Percentiles rank a stretch among this genome's conserved stretches.
Conservation (phyloP, 2,888 invertebrate species). For the Xylota sylvarum region DNA sequence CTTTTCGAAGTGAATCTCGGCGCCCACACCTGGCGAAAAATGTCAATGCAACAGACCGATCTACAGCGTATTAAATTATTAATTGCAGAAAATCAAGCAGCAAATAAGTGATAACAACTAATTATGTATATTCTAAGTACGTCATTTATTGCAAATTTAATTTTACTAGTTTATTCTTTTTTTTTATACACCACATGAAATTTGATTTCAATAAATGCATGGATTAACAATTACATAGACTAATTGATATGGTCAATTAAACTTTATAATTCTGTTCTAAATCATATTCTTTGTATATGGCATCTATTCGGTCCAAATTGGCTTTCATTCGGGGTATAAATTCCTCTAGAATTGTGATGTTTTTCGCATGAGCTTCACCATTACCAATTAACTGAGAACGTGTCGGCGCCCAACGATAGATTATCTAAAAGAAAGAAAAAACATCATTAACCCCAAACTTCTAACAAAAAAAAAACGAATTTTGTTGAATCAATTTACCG, state of each 20-base stretch:
- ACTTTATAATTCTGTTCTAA: conserved; percentile 85
- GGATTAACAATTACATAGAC: conserved; percentile 32
- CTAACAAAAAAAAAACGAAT: not conserved
- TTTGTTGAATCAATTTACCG: conserved; percentile 86
- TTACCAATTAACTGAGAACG: conserved; percentile 86
- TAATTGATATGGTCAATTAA: conserved; percentile 77
- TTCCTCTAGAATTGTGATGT: conserved; percentile 84
- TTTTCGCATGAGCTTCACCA: conserved; percentile 83
- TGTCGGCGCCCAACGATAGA: conserved; percentile 88
- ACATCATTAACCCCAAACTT: not conserved
- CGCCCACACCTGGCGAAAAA: conserved; percentile 78
- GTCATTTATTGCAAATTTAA: conserved; percentile 51
- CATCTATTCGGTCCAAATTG: conserved; percentile 87
- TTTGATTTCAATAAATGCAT: conserved; percentile 66
- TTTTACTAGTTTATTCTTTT: conserved; percentile 36
- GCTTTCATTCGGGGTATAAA: conserved; percentile 86
- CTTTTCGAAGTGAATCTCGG: conserved; percentile 79
- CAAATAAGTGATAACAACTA: conserved; percentile 41
- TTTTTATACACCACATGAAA: conserved; percentile 51
- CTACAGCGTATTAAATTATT: conserved; percentile 77
- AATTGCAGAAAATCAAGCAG: conserved; percentile 52
- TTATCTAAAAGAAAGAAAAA: conserved; percentile 85
- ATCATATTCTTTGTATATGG: conserved; percentile 86
- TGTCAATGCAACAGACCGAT: conserved; percentile 78
- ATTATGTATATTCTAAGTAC: conserved; percentile 25